A percentile compares a stretch with the other conserved stretches of the same genome.
Conservation (phyloP, 1,140 invertebrate species). For the Hylyphantes graminicola region DNA sequence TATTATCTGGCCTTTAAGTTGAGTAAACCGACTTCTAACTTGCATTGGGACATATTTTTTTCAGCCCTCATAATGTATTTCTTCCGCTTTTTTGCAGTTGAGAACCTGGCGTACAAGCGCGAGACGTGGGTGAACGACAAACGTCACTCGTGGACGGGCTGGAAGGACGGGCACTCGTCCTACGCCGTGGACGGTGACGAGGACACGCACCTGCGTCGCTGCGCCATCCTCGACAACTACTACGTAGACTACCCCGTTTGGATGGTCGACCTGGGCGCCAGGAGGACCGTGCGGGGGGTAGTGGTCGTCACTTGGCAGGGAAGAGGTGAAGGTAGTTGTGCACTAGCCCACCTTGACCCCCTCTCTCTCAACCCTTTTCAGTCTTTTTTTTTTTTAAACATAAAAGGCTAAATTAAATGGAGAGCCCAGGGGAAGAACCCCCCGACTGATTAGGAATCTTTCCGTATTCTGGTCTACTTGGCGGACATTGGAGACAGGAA, state of each 20-base stretch:
- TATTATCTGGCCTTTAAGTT: background rate
- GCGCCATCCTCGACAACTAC: conserved; percentile 73
- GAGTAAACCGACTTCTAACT: background rate
- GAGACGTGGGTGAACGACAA: conserved; percentile 73
- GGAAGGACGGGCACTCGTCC: conserved; percentile 68
- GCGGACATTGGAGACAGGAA: no score
- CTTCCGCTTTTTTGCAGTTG: conserved; percentile 66
- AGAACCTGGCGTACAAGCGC: conserved; percentile 72
- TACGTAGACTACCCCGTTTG: conserved; percentile 72
- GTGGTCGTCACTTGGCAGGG: conserved; percentile 73
- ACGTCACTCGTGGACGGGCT: conserved; percentile 69
- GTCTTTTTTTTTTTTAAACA: no score
- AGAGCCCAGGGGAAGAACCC: no score
- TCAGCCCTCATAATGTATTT: background rate
- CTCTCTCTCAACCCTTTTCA: background rate
- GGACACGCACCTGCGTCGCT: conserved; percentile 68
- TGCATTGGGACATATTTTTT: background rate
- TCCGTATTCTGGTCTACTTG: no score
- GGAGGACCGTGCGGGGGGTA: conserved; percentile 68
- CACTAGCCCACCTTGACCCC: background rate
- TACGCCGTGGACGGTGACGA: conserved; percentile 68
- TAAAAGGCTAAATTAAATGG: no score
- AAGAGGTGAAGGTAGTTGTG: conserved; percentile 68
- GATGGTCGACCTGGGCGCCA: conserved; percentile 72
- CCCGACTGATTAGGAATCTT: no score